These are phyloP conservation scores for Okapia johnstoni DNA, from an alignment of 2,113 vertebrate genomes.

Conservation along the genomic window DNA sequence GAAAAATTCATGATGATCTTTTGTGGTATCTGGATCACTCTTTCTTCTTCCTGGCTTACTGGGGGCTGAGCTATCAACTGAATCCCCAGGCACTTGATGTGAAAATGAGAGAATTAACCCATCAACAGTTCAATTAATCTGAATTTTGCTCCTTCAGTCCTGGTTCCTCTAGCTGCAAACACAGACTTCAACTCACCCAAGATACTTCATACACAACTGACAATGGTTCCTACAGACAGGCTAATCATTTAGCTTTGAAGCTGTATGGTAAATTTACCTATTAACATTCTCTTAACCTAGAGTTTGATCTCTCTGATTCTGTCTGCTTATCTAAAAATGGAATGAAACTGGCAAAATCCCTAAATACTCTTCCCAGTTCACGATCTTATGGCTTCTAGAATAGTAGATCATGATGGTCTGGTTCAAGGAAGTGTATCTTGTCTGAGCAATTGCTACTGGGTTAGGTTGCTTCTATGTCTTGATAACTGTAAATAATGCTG, in stretches of 20 bases:
- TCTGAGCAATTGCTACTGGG: background rate
- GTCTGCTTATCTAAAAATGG: background rate
- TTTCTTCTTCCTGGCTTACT: background rate
- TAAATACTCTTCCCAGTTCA: background rate
- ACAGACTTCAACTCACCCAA: background rate
- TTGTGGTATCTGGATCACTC: background rate
- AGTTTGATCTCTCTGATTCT: background rate
- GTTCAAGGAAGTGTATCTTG: background rate
- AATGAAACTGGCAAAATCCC: background rate
- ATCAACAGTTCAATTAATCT: background rate
- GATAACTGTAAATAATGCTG: background rate
- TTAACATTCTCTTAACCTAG: background rate
- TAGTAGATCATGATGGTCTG: background rate
- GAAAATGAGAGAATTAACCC: background rate
- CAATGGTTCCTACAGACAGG: background rate
- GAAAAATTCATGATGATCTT: background rate
- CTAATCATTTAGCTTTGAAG: background rate
- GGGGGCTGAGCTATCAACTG: background rate
- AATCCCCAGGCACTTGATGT: background rate
- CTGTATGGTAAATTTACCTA: background rate
- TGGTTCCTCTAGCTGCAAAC: background rate
- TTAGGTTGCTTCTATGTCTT: background rate
- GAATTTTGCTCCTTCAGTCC: background rate
- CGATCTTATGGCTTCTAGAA: background rate
- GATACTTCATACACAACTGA: background rate